Evolutionary conservation across 2,888 invertebrate genomes (phyloP).

Genomic region (Cenopis cana): DNA sequence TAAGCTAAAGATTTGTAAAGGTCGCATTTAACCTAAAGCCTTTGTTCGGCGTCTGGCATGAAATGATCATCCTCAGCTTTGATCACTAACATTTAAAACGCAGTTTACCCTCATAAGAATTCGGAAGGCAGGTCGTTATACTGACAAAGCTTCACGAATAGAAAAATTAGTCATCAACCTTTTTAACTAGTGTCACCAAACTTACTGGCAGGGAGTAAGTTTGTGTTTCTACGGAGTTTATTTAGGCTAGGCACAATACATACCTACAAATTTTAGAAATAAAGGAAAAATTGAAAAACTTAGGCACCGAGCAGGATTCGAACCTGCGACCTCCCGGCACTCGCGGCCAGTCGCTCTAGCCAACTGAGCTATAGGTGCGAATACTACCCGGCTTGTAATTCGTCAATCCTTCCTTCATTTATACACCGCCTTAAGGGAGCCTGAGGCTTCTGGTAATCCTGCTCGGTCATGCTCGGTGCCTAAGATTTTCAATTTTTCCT

Average conservation of each 20-base stretch:
- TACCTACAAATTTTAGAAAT: too few species aligned
- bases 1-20: not conserved
- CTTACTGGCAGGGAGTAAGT: conserved; percentile 7
- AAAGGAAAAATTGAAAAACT: too few species aligned
- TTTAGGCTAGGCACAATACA: conserved; percentile 48
- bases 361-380: too few species aligned
- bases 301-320: too few species aligned
- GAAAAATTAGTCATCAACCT: conserved; percentile 30
- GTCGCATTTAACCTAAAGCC: conserved; percentile 1
- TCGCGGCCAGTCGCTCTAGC: too few species aligned
- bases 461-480: too few species aligned
- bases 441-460: too few species aligned
- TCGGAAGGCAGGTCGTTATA: conserved; percentile 10
- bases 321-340: too few species aligned
- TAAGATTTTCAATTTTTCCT: too few species aligned
- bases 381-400: too few species aligned
- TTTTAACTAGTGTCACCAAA: conserved; percentile 21
- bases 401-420: too few species aligned
- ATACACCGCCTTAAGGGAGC: too few species aligned
- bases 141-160: conserved; percentile 14
- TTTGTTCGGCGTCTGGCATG: conserved; percentile 10
- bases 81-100: conserved; percentile 18
- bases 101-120: conserved; percentile 5
- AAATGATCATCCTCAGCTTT: conserved; percentile 1
- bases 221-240: conserved; percentile 42